A percentile compares a stretch with the other conserved stretches of the same genome.
phyloP scores from a whole-genome alignment of 2,113 vertebrate species.

The Cavia porcellus region DNA sequence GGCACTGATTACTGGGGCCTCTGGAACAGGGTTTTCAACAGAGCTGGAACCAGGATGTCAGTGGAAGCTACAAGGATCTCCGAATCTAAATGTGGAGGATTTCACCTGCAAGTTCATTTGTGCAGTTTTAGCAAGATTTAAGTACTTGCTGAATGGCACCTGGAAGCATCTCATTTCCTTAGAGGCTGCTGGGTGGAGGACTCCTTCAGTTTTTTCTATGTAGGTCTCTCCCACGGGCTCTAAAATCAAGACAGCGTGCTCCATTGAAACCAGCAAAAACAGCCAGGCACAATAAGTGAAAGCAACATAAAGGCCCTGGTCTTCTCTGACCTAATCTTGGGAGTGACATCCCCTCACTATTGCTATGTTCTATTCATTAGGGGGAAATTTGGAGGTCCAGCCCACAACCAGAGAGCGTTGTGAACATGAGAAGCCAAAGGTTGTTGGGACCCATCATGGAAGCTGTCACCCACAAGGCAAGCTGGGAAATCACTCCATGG shows the following conservation, averaged over 20 bases:
- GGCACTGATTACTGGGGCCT: not conserved
- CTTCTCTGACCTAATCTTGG: not conserved
- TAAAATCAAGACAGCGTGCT: not conserved
- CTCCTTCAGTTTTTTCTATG: not conserved
- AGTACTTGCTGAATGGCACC: not conserved
- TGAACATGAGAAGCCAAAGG: not conserved
- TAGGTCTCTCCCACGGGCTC: not conserved
- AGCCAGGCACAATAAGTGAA: too few species aligned
- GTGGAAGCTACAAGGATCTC: not conserved
- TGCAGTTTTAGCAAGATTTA: not conserved
- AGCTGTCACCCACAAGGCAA: not conserved
- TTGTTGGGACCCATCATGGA: not conserved
- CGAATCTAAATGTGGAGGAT: not conserved
- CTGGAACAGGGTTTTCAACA: not conserved
- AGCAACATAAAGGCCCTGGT: not conserved
- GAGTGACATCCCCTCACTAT: not conserved
- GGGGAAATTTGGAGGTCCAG: not conserved
- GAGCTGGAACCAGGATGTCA: not conserved
- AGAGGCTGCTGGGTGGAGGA: not conserved
- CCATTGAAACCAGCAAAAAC: not conserved
- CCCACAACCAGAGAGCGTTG: not conserved
- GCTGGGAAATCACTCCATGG: not conserved
- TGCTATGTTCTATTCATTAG: not conserved
- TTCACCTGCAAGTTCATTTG: not conserved
- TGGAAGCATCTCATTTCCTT: not conserved